Base-by-base conservation (phyloP, 2,888 invertebrate species). In the Adelognathus sp. region DNA sequence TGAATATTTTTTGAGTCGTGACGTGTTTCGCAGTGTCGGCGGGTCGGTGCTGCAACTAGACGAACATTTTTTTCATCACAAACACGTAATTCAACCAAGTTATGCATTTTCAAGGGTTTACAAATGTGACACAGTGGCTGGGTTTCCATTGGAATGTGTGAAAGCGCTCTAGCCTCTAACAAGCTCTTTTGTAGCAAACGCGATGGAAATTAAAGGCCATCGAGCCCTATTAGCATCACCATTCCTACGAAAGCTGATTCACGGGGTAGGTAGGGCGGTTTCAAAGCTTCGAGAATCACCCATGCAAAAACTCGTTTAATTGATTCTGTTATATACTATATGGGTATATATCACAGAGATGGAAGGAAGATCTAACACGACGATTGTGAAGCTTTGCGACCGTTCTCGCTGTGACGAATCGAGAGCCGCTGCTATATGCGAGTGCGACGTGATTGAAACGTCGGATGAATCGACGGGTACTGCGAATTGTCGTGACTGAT, bases 281-380 rank as follows among this genome's bases (percentile, higher is more conserved):
- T 70, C 66, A 33, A 27, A n/a, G 27, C 58, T 60, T 66, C 54
- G 33, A 41, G 41, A 60, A 60, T 24, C 70, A 64, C 39, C 71
- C 44, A 54, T 50, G 71, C 66, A 33, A 27, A 24, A 33, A 58
- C 31, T 21, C 58, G 50, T 71, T 76, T 66, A 76, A 76, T 76
- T 76, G 64, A 76, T 70, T 76, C 41, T 50, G 58, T 70, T 76
- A 64, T 50, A 39, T 52, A 52, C 18, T 24, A 29, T 14, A 64
- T 52, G 56, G 33, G 60, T 67, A 18, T 24, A 44, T 33, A 21
- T 21, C 14, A 36, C 18, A 14, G 46, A 58, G 16, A 9, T 14
- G 31, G 24, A 31, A 14, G 21, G 60, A 44, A n/a, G 16, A 18
- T 66, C 50, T 7, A 58, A 66, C 36, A 21, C 11, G n/a, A 24